A percentile compares a stretch with the other conserved stretches of the same genome.
These are phyloP conservation scores for Ciona savignyi DNA, from an alignment of 23 tunicate species.

Conservation along the genomic window DNA sequence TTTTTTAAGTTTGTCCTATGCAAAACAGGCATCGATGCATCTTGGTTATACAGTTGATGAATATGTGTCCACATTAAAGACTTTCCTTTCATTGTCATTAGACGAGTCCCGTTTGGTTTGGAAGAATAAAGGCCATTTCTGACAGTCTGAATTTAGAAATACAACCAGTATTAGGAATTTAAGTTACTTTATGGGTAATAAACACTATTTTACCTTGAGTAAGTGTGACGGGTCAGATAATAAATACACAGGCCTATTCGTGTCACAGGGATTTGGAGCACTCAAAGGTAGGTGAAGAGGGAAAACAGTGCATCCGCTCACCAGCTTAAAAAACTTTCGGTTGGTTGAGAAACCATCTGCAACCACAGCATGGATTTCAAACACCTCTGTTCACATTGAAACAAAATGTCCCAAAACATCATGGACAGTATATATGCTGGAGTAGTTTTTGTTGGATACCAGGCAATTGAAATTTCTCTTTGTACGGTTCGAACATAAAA, in stretches of 20 bases:
- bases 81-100: conserved; percentile 5
- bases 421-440: conserved; percentile 10
- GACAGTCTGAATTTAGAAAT: conserved; percentile 1
- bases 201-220: neutral
- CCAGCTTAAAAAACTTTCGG: conserved; percentile 32
- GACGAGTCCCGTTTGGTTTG: neutral
- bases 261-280: conserved; percentile 6
- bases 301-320: neutral
- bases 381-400: conserved; percentile 15
- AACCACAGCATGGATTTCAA: neutral
- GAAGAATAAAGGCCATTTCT: conserved; percentile 13
- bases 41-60: neutral
- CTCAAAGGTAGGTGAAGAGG: neutral
- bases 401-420: conserved; percentile 17
- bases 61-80: conserved; percentile 10
- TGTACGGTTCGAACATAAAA: conserved; percentile 10
- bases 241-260: neutral
- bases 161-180: neutral
- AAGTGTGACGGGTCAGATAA: conserved; percentile 12
- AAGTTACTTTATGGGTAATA: neutral
- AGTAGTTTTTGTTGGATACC: conserved; percentile 18
- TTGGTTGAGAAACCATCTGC: conserved; percentile 9
- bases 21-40: neutral
- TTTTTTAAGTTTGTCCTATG: conserved; percentile 1
- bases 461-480: conserved; percentile 3